Percentiles rank a stretch among this genome's conserved stretches.
phyloP scores from a whole-genome alignment of 2,797 vertebrate genomes.

The Eospalax fontanierii region DNA sequence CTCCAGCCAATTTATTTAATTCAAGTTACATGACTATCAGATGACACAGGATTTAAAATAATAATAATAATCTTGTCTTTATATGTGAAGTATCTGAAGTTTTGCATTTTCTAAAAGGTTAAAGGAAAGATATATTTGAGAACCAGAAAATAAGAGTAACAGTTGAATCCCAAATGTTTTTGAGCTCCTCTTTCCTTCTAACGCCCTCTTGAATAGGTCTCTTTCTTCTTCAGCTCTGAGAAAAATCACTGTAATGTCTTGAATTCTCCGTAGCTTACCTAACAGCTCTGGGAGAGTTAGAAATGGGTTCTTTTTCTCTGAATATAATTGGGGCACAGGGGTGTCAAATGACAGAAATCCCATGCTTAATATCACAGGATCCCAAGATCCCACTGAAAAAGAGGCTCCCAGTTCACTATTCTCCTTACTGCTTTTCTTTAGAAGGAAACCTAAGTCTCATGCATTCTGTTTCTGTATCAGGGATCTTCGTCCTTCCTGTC shows the following conservation, averaged over 20 bases:
- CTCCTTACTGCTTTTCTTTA: neutral
- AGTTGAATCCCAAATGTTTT: neutral
- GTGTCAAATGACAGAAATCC: neutral
- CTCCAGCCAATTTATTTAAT: slow-evolving; percentile 43
- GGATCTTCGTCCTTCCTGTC: neutral
- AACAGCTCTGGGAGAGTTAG: neutral
- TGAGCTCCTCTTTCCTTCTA: neutral
- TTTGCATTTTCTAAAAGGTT: slow-evolving; percentile 53
- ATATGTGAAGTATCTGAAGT: slow-evolving; percentile 30
- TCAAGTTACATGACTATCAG: neutral
- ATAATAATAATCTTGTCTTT: slow-evolving; percentile 2
- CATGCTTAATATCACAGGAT: neutral
- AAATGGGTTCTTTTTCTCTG: neutral
- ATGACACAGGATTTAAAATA: neutral
- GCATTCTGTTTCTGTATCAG: neutral
- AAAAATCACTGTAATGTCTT: neutral
- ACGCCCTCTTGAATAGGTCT: neutral
- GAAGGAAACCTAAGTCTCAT: neutral
- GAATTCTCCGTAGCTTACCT: neutral
- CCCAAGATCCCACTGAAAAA: neutral
- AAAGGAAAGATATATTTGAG: slow-evolving; percentile 32
- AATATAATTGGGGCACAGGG: neutral
- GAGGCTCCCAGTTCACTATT: neutral
- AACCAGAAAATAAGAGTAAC: slow-evolving; percentile 36
- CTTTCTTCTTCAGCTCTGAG: neutral